Base-by-base conservation (phyloP, 2,113 vertebrate genomes). In the Pleuronectes platessa region DNA sequence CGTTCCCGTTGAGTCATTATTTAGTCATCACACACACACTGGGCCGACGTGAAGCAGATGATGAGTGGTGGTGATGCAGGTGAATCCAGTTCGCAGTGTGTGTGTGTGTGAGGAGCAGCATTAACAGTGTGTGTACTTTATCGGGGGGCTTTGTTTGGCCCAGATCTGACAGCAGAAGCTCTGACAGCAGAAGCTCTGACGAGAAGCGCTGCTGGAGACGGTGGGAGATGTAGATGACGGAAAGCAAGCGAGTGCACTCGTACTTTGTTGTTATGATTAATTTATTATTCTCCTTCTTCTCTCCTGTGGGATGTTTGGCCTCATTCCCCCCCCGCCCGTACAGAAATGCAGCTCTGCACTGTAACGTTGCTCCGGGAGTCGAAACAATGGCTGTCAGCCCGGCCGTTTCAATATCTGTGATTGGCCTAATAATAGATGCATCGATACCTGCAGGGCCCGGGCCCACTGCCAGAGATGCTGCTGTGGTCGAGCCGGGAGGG, bases 341-440 rank as follows among this genome's bases (percentile, higher is more conserved):
- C 68, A 53, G 81, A 81, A 65, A 82, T 69, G 69, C 88, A 77
- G 80, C 55, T 31, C 65, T 64, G 69, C 78, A 2, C 37, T 75
- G 71, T 66, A 51, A 63, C 21, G 42, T 61, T 71, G 76, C 79
- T 86, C 64, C 60, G 79, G 81, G 72, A 73, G 74, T 65, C 37
- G 68, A 79, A 86, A 77, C 73, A 71, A 59, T 90, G 69, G 79
- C 76, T 80, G 84, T 83, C 77, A 55, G 54, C 80, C 68, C 26
- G 10, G 79, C 72, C 14, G 27, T 82, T 81, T 88, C 84, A 81
- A 71, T 85, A 86, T 86, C 85, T 91, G 78, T 70, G 76, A 92
- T 91, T 74, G 61, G 63, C 65, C 88, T 93, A 92, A 91, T 93
- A 93, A 93, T 92, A 94, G 89, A 85, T 74, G 70, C 78, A 92